A percentile compares a stretch with the other conserved stretches of the same genome.
Conservation (phyloP, 1,140 invertebrate genomes). For the Meloidogyne exigua region DNA sequence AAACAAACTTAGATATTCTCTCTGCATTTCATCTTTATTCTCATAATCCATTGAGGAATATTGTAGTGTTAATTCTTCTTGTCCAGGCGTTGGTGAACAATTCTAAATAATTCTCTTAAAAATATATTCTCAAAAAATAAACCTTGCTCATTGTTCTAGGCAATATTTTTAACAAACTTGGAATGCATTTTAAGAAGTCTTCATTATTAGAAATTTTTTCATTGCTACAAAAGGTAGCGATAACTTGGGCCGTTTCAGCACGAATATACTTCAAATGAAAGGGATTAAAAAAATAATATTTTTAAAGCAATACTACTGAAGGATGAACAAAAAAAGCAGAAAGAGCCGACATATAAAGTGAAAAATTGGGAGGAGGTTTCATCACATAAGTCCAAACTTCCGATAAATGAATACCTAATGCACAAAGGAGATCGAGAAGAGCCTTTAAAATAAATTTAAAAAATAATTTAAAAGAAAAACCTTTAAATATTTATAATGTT, state of each 20-base stretch:
- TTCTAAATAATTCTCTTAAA: constrained; percentile 6
- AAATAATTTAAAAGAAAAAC: background rate
- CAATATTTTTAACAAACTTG: constrained; percentile 33
- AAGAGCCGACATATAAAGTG: constrained; percentile 50
- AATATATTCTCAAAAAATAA: constrained; percentile 6
- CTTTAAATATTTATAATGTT: constrained; percentile 54
- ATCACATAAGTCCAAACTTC: constrained; percentile 51
- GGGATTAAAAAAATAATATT: constrained; percentile 13
- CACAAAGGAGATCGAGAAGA: constrained; percentile 48
- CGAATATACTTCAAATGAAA: constrained; percentile 49
- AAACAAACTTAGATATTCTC: constrained; percentile 49
- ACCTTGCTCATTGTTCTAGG: constrained; percentile 52
- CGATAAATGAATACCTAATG: constrained; percentile 49
- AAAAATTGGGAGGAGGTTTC: constrained; percentile 51
- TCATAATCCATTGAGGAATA: constrained; percentile 58
- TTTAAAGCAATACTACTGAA: constrained; percentile 40
- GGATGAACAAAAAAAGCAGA: constrained; percentile 53
- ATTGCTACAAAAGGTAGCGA: constrained; percentile 45
- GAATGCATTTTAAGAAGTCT: constrained; percentile 28
- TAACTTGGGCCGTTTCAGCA: constrained; percentile 48
- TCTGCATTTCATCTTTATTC: constrained; percentile 44
- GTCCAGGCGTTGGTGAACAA: constrained; percentile 8
- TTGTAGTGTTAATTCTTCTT: constrained; percentile 33
- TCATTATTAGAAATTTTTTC: constrained; percentile 38
- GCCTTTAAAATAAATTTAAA: constrained; percentile 32